Evolutionary conservation across 2,797 vertebrate genomes (phyloP).

Genomic region (Remorina albescens): DNA sequence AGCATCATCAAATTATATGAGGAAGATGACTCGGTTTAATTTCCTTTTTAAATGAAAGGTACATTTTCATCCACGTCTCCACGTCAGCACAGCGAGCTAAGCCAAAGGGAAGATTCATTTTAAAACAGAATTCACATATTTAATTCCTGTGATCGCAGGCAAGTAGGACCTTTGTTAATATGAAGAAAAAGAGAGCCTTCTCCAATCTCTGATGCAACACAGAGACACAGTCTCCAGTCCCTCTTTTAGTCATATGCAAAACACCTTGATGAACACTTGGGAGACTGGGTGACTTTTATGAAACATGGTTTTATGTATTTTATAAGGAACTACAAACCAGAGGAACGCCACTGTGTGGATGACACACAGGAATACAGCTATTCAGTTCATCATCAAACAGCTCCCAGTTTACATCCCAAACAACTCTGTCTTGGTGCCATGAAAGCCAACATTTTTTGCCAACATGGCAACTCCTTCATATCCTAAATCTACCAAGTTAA

Average conservation of each 20-base stretch:
- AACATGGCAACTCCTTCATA: slow-evolving; percentile 52
- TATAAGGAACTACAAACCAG: slow-evolving; percentile 27
- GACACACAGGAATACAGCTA: slow-evolving; percentile 1
- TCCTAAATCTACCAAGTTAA: slow-evolving; percentile 52
- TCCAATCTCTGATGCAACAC: slow-evolving; percentile 65
- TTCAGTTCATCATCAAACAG: slow-evolving; percentile 28
- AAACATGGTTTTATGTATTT: slow-evolving; percentile 27
- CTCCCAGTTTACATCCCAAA: slow-evolving; percentile 20
- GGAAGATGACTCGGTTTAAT: slow-evolving; percentile 23
- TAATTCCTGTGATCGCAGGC: slow-evolving; percentile 64
- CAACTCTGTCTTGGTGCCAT: slow-evolving; percentile 14
- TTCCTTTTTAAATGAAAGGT: slow-evolving; percentile 41
- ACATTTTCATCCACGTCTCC: slow-evolving; percentile 41
- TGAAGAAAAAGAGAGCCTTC: slow-evolving; percentile 39
- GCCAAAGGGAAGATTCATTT: slow-evolving; percentile 54
- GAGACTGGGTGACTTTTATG: slow-evolving; percentile 28
- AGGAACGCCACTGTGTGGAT: slow-evolving; percentile 8
- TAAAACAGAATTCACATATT: slow-evolving; percentile 65
- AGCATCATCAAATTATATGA: not conserved
- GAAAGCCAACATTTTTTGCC: slow-evolving; percentile 48
- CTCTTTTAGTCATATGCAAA: slow-evolving; percentile 48
- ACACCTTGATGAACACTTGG: slow-evolving; percentile 47
- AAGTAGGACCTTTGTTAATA: slow-evolving; percentile 58
- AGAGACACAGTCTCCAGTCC: slow-evolving; percentile 35
- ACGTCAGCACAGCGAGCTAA: slow-evolving; percentile 21